Evolutionary conservation across 2,797 vertebrate genomes (phyloP), one percentile per base, ranked within the genome.

Genomic region (Tenualosa thibaudeaui): DNA sequence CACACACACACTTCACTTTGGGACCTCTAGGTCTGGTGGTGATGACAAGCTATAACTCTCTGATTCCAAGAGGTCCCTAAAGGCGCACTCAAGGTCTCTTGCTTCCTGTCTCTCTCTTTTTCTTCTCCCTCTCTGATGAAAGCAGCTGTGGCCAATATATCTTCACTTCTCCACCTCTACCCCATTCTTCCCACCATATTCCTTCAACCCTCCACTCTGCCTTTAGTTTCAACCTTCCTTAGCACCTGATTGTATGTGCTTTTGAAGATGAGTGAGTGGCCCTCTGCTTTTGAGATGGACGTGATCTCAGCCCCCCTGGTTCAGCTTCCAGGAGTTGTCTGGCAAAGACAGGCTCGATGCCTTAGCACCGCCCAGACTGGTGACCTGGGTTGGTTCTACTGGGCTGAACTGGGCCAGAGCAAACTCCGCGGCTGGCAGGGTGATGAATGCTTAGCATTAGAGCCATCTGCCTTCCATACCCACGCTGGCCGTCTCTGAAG

Each of bases 381-480:
- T 8, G 9, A 68, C 62, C 46, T n/a, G 13, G 62, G 12, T 37
- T 10, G 12, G 26, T 4, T 68, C 62, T 26, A 19, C 24, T 15
- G 24, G 62, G 62, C 26, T 10, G 2, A 31, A 24, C 62, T 24
- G n/a, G 62, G 26, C 62, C 62, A 68, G 31, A 37, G 8, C 26
- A 3, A 37, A 83, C 84, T 89, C 87, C 84, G 53, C 86, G 82
- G 12, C 89, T 90, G 91, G 89, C 90, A 91, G 13, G 6, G 86
- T 93, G 92, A 94, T 92, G 88, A 91, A 93, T 93, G 90, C 83
- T 85, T 85, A 85, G 86, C 84, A 91, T 93, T 91, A 91, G 82
- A 88, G 85, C 82, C 56, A 89, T 88, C 88, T 89, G 88, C 78
- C 85, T 89, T 85, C 85, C 84, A 62, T 82, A 81, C 83, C 86